Evolutionary conservation across 2,888 invertebrate species (phyloP).

Genomic region (Reticulitermes lucifugus): DNA sequence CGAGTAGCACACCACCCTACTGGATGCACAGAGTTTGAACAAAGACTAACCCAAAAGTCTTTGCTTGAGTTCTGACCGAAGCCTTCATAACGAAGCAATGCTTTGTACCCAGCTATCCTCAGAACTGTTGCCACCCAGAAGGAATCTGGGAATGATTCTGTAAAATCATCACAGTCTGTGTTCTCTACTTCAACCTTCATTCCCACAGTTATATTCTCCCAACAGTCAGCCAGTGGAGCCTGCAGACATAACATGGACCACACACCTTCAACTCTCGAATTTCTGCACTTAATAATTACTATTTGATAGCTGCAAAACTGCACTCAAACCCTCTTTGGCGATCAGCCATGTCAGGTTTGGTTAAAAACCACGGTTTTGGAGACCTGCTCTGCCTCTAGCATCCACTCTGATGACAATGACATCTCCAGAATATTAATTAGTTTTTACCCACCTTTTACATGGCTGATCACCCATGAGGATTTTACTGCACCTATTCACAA

Average conservation of each 20-base stretch:
- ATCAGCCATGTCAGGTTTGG: too few species aligned
- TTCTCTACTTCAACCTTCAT: conserved; percentile 95
- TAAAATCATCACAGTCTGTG: conserved; percentile 85
- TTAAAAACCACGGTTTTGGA: too few species aligned
- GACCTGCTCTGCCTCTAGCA: too few species aligned
- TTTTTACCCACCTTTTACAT: too few species aligned
- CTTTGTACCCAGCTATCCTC: conserved; percentile 76
- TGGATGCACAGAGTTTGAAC: conserved; percentile 94
- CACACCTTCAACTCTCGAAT: too few species aligned
- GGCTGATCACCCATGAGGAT: too few species aligned
- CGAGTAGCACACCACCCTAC: conserved; percentile 98
- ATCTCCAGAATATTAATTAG: too few species aligned
- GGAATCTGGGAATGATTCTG: conserved; percentile 83
- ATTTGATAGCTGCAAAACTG: too few species aligned
- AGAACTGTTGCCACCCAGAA: conserved; percentile 98
- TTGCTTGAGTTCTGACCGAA: conserved; percentile 88
- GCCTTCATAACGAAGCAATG: conserved; percentile 83
- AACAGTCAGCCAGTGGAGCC: conserved; percentile 90
- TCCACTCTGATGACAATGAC: too few species aligned
- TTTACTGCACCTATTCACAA: too few species aligned
- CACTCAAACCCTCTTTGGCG: too few species aligned
- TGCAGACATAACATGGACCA: conserved; percentile 56
- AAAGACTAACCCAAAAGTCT: conserved; percentile 97
- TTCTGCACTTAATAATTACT: too few species aligned
- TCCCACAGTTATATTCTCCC: conserved; percentile 87